These are phyloP conservation scores for Tetraodon nigroviridis DNA, from an alignment of 2,113 vertebrate genomes.

Conservation along the genomic window DNA sequence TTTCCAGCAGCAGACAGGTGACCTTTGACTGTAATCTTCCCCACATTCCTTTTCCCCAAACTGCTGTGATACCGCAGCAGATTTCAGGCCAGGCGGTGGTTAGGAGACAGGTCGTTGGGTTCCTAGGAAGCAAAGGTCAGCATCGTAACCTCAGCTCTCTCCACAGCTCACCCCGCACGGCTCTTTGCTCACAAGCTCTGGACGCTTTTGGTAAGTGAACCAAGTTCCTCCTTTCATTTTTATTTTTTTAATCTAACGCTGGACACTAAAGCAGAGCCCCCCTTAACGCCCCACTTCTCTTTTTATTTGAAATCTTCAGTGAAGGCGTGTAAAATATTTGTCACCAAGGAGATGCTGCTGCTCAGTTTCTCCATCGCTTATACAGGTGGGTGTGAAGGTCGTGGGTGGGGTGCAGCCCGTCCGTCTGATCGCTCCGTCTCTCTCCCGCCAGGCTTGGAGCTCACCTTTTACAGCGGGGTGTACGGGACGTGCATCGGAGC, in stretches of 20 bases:
- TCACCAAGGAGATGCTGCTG: conserved; percentile 90
- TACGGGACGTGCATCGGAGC: conserved; percentile 95
- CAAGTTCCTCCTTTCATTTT: background rate
- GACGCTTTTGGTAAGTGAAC: conserved; percentile 83
- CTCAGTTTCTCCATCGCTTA: conserved; percentile 89
- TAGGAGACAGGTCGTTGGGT: no score
- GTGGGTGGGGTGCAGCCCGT: background rate
- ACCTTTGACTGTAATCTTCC: conserved; percentile 41
- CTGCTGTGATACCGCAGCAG: conserved; percentile 1
- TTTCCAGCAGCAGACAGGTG: conserved; percentile 3
- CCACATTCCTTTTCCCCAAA: conserved; percentile 15
- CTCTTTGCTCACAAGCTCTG: conserved; percentile 76
- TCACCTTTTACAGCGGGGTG: conserved; percentile 95
- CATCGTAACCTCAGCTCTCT: background rate
- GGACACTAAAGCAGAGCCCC: background rate
- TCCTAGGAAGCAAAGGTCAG: background rate
- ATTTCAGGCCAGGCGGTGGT: background rate
- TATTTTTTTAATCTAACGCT: background rate
- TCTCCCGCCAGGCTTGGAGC: conserved; percentile 79
- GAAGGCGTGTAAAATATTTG: conserved; percentile 80
- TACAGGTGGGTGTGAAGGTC: conserved; percentile 76
- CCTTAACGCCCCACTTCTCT: conserved; percentile 8
- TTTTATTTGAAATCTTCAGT: conserved; percentile 65
- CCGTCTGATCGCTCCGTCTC: background rate
- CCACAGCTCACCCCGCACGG: conserved; percentile 67